phyloP scores from a whole-genome alignment of 2,888 invertebrate genomes.

The Ischnura elegans region DNA sequence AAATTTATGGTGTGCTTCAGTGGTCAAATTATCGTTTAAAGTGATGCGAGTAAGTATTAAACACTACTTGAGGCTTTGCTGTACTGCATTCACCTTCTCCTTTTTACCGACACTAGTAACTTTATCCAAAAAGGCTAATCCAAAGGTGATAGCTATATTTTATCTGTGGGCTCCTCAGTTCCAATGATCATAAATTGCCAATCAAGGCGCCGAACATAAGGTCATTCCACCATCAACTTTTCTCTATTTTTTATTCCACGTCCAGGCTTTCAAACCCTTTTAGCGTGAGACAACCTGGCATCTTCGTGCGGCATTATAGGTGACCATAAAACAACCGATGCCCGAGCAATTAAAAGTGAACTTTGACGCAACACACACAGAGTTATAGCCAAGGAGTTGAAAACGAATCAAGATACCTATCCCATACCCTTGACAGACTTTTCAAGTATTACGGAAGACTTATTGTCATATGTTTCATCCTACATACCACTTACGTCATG shows the following conservation, averaged over 20 bases:
- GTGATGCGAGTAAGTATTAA: too few relatives aligned
- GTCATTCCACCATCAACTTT: not conserved
- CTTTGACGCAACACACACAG: not conserved
- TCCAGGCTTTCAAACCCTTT: not conserved
- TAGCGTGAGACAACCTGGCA: slow-evolving; percentile 21
- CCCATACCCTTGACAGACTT: too few relatives aligned
- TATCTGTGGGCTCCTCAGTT: not conserved
- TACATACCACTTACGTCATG: too few relatives aligned
- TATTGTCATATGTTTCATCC: too few relatives aligned
- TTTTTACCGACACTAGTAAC: not conserved
- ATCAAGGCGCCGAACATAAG: not conserved
- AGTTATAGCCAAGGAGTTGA: not conserved
- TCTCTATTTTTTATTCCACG: not conserved
- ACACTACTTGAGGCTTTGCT: too few relatives aligned
- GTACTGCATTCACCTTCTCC: not conserved
- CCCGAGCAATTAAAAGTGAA: slow-evolving; percentile 5
- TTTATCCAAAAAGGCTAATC: not conserved
- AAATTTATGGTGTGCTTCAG: too few relatives aligned
- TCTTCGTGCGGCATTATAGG: not conserved
- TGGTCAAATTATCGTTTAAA: too few relatives aligned
- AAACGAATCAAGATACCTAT: too few relatives aligned
- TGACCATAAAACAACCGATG: not conserved
- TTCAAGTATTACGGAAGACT: too few relatives aligned
- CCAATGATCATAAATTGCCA: not conserved
- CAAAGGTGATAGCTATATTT: not conserved